Percentiles rank a stretch among this genome's conserved stretches.
Conservation (phyloP, 2,888 invertebrate genomes). For the Acronicta psi region DNA sequence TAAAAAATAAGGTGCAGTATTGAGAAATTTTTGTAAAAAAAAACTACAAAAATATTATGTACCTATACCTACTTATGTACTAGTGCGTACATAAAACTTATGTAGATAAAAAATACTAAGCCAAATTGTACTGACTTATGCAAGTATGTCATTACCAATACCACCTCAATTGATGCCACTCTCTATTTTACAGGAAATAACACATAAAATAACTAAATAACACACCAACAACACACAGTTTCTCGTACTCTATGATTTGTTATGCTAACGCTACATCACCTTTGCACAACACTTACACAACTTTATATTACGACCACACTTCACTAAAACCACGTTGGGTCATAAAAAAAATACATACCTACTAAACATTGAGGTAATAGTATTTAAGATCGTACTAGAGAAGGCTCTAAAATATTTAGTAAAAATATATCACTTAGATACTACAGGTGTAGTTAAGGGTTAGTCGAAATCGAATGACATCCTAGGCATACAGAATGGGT, state of each 20-base stretch:
- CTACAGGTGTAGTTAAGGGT: no score
- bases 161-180: slow-evolving; percentile 20
- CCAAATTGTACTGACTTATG: slow-evolving; percentile 14
- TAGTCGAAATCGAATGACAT: no score
- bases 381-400: not conserved
- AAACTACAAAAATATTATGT: no score
- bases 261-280: slow-evolving; percentile 22
- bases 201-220: slow-evolving; percentile 16
- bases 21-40: no score
- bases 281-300: slow-evolving; percentile 41
- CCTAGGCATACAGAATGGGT: no score
- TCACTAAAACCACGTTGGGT: not conserved
- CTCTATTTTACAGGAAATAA: slow-evolving; percentile 39
- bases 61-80: no score
- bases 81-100: no score
- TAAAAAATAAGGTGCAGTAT: no score
- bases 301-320: slow-evolving; percentile 14
- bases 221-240: slow-evolving; percentile 9
- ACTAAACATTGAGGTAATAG: not conserved
- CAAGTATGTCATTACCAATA: slow-evolving; percentile 10
- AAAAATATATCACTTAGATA: no score
- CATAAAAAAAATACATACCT: not conserved
- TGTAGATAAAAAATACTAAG: not conserved
- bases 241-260: slow-evolving; percentile 27
- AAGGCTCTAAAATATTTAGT: no score